Percentiles rank a stretch among this genome's conserved stretches.
Conservation (phyloP, 2,113 vertebrate genomes). For the Antechinus flavipes region DNA sequence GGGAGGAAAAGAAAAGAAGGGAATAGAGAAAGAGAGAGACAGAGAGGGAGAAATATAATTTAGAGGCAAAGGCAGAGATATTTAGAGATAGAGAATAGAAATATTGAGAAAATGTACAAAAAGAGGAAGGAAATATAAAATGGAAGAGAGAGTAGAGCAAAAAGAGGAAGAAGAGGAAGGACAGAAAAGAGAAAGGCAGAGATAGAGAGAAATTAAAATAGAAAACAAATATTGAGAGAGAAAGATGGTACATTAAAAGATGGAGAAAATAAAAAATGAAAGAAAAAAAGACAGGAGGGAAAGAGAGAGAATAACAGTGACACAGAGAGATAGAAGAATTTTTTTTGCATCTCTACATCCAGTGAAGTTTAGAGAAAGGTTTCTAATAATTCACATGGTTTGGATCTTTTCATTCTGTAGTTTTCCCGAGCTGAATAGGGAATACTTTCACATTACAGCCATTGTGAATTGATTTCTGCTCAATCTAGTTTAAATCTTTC, state of each 20-base stretch:
- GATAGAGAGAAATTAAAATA: no score
- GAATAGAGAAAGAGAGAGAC: no score
- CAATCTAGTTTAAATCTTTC: not conserved
- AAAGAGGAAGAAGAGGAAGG: no score
- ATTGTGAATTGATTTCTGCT: slow-evolving; percentile 36
- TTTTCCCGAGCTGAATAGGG: not conserved
- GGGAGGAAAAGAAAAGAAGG: no score
- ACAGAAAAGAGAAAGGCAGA: no score
- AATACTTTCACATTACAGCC: slow-evolving; percentile 8
- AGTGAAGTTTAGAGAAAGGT: slow-evolving; percentile 6
- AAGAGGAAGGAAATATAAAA: not conserved
- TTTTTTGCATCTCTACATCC: not conserved
- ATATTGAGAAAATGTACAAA: not conserved
- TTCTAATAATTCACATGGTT: slow-evolving; percentile 25
- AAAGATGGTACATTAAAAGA: no score
- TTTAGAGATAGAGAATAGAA: not conserved
- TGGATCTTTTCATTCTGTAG: slow-evolving; percentile 30
- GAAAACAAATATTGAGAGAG: no score
- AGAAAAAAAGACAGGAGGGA: no score
- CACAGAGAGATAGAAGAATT: no score
- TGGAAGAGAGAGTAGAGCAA: not conserved
- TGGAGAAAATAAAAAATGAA: no score
- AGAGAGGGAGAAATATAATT: not conserved
- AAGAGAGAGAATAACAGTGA: no score
- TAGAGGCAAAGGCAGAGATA: no score